Evolutionary conservation across 2,113 vertebrate genomes (phyloP).

Genomic region (Mandrillus leucophaeus): DNA sequence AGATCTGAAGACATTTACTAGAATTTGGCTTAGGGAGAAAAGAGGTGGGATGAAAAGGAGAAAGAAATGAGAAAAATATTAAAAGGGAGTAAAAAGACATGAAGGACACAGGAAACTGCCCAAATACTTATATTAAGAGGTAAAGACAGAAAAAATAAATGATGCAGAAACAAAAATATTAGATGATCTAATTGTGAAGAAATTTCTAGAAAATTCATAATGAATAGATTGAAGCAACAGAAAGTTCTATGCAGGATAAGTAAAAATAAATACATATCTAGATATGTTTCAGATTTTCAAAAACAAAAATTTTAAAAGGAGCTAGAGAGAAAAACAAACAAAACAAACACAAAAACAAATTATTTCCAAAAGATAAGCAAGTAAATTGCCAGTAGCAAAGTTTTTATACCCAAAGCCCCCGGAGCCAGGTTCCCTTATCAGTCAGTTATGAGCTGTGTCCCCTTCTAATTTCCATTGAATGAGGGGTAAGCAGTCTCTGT

Average conservation of each 20-base stretch:
- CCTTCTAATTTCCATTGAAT: background rate
- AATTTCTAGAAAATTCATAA: background rate
- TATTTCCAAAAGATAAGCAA: background rate
- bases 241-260: background rate
- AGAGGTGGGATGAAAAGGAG: too few species aligned
- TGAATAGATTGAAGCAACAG: background rate
- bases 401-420: background rate
- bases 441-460: background rate
- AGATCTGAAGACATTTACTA: background rate
- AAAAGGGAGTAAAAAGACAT: background rate
- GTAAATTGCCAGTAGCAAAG: background rate
- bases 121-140: background rate
- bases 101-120: background rate
- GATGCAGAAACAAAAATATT: too few species aligned
- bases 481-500: background rate
- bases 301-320: background rate
- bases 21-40: background rate
- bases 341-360: background rate
- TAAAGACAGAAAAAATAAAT: background rate
- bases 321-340: background rate
- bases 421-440: background rate
- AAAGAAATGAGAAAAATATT: background rate
- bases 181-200: background rate
- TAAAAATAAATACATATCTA: background rate
- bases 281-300: background rate